phyloP scores from a whole-genome alignment of 2,797 vertebrate species.

The Poecilia gillii region DNA sequence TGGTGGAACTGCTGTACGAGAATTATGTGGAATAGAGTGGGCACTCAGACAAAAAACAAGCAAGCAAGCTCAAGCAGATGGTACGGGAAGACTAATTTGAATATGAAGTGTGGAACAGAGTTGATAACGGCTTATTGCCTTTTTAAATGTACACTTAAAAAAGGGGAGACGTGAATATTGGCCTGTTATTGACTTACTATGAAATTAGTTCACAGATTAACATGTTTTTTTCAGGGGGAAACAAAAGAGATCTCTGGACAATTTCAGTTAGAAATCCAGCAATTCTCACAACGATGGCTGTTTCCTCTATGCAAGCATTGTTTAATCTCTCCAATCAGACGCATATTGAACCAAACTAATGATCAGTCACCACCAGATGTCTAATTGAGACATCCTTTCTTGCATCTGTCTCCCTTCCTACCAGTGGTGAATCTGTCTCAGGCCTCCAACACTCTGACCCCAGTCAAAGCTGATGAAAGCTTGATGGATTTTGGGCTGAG shows the following conservation, averaged over 20 bases:
- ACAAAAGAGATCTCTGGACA: slow-evolving; percentile 35
- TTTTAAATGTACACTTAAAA: not conserved
- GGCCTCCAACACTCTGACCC: slow-evolving; percentile 34
- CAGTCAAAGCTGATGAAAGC: slow-evolving; percentile 58
- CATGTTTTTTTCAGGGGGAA: not conserved
- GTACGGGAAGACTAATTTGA: slow-evolving; percentile 37
- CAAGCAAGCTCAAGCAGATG: slow-evolving; percentile 45
- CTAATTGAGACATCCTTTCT: slow-evolving; percentile 42
- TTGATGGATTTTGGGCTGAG: slow-evolving; percentile 65
- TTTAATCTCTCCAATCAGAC: slow-evolving; percentile 17
- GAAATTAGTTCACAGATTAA: slow-evolving; percentile 30
- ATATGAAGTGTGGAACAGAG: slow-evolving; percentile 1
- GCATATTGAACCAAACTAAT: slow-evolving; percentile 7
- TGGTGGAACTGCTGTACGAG: slow-evolving; percentile 62
- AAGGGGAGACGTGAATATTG: not conserved
- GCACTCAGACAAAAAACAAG: slow-evolving; percentile 61
- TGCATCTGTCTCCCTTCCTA: slow-evolving; percentile 23
- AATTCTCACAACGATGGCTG: not conserved
- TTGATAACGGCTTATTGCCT: not conserved
- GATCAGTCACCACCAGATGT: slow-evolving; percentile 13
- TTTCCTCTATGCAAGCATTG: not conserved
- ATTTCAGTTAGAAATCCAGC: slow-evolving; percentile 67
- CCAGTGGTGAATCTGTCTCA: slow-evolving; percentile 13
- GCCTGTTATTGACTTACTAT: not conserved
- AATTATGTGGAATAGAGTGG: slow-evolving; percentile 60